Evolutionary conservation across 2,113 vertebrate genomes (phyloP), one percentile per base, ranked within the genome.

Genomic region (Brachyhypopomus gauderio): DNA sequence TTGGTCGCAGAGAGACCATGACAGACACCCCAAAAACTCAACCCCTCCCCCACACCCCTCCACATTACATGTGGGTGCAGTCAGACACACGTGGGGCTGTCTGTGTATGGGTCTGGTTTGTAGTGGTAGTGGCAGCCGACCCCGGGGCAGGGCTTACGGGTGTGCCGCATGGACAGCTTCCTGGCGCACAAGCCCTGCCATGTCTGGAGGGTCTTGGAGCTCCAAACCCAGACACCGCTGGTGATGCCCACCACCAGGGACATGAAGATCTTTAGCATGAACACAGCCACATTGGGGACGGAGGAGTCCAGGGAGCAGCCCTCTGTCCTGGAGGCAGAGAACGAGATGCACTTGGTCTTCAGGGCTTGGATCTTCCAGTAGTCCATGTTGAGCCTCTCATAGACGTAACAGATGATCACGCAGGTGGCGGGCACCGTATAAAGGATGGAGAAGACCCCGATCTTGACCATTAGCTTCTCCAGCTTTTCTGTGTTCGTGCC

Each of bases 201-300:
- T 62, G 94, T 95, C 92, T 96, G 95, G 56, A 96, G 92, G 0
- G 96, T 97, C 91, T 97, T 97, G 86, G 95, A 95, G 88, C 95
- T 97, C 96, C 96, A 97, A 0, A 97, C 95, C 96, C 96, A 97
- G 56, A 96, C 94, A 0, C 96, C 95, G 0, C 95, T 95, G 90
- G 95, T 96, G 89, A 96, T 96, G 82, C 96, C 96, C 86, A 96
- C 95, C 87, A 95, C 96, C 83, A 96, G 88, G 0, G 95, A 96
- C 96, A 96, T 96, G 89, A 96, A 95, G 87, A 96, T 96, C 89
- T 96, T 96, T 1, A 96, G 92, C 94, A 96, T 95, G 77, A 96
- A 96, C 77, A 96, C 88, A 0, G 95, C 95, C 84, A 96, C 93
- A 0, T 94, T 94, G 63, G 96, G 96, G 85, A 96, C 94, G 0